These are phyloP conservation scores for Anthopleura sola DNA, from an alignment of 64 coral and sea anemone genomes.

Conservation along the genomic window DNA sequence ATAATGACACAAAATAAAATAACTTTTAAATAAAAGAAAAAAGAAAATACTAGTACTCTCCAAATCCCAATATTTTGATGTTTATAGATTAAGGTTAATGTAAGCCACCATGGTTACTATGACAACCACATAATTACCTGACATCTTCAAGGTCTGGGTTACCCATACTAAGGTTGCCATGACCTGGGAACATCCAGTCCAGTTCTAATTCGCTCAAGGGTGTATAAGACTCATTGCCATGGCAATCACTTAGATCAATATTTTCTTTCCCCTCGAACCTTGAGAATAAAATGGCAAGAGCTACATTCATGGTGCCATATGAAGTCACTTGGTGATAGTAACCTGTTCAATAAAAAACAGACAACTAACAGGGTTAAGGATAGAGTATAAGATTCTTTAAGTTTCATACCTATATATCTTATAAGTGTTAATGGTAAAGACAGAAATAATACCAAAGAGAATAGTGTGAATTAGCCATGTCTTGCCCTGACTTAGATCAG, in stretches of 20 bases:
- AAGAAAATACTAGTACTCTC: too few relatives aligned
- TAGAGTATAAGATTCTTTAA: too few relatives aligned
- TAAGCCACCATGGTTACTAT: background rate
- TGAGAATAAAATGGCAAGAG: slow-evolving; percentile 80
- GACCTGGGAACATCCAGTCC: slow-evolving; percentile 86
- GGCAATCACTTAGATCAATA: slow-evolving; percentile 66
- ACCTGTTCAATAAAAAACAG: slow-evolving; percentile 28
- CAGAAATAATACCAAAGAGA: background rate
- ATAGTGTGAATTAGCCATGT: too few relatives aligned
- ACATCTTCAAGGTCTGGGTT: slow-evolving; percentile 72
- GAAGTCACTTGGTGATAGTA: slow-evolving; percentile 95
- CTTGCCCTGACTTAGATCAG: too few relatives aligned
- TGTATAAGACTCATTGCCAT: slow-evolving; percentile 33
- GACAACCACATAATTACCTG: slow-evolving; percentile 50
- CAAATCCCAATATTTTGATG: too few relatives aligned
- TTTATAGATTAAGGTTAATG: too few relatives aligned
- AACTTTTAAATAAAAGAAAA: too few relatives aligned
- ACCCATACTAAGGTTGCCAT: slow-evolving; percentile 92
- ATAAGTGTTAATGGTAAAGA: too few relatives aligned
- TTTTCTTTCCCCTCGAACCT: slow-evolving; percentile 61
- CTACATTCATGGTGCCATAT: slow-evolving; percentile 82
- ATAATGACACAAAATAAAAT: too few relatives aligned
- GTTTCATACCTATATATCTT: too few relatives aligned
- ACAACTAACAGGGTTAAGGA: too few relatives aligned
- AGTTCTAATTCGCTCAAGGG: slow-evolving; percentile 81